Evolutionary conservation across 2,888 invertebrate genomes (phyloP).

Genomic region (Hetaerina titia): DNA sequence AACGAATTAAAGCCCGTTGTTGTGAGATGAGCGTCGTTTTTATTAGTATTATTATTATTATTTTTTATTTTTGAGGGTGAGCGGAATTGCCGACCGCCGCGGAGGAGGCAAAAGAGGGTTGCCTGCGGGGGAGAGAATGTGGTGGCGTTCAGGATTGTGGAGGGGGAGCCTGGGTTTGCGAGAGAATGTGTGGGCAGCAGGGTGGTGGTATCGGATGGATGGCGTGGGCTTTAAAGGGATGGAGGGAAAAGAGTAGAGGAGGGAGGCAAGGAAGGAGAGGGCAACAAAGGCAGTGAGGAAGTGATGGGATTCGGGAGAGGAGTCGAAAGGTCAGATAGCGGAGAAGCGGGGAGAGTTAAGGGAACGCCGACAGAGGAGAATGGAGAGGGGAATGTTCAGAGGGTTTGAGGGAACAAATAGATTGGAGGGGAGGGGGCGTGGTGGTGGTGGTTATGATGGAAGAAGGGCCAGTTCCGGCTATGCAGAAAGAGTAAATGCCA

Average conservation of each 20-base stretch:
- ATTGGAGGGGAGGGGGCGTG: not conserved
- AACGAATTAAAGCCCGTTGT: constrained; percentile 20
- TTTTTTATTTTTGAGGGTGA: not conserved
- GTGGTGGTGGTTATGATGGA: not conserved
- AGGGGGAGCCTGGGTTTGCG: not conserved
- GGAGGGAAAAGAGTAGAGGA: not conserved
- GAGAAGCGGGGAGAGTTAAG: too few species aligned
- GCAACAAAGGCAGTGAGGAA: not conserved
- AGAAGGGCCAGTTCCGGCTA: constrained; percentile 1
- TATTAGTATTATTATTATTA: not conserved
- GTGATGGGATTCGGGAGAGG: too few species aligned
- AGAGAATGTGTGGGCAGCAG: not conserved
- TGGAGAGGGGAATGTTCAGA: too few species aligned
- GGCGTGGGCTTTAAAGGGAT: too few species aligned
- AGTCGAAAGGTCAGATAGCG: too few species aligned
- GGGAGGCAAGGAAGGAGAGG: not conserved
- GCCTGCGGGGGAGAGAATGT: not conserved
- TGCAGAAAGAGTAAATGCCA: constrained; percentile 30
- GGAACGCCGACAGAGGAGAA: too few species aligned
- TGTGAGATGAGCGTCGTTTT: not conserved
- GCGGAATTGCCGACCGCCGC: not conserved
- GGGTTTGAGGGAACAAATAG: not conserved
- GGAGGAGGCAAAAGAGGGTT: not conserved
- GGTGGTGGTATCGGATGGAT: not conserved
- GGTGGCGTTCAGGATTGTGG: not conserved